Conservation (phyloP, 2,797 vertebrate genomes). For the Phalanger gymnotis region DNA sequence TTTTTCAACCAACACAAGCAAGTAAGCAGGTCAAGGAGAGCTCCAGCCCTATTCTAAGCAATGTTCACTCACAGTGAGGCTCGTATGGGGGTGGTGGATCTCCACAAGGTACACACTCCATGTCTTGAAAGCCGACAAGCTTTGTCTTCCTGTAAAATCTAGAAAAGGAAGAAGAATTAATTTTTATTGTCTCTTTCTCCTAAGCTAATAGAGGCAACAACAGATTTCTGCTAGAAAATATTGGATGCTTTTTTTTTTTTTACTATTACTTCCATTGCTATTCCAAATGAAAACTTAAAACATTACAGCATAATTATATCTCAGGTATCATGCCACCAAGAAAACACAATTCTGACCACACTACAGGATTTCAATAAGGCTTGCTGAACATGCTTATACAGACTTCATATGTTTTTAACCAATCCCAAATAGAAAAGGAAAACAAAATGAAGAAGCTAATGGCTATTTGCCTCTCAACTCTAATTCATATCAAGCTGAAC, state of each 20-base stretch:
- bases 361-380: background rate
- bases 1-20: slow-evolving; percentile 40
- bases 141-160: slow-evolving; percentile 98
- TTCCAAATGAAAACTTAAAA: background rate
- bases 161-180: slow-evolving; percentile 69
- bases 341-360: background rate
- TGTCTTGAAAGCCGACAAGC: slow-evolving; percentile 97
- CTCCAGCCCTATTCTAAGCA: background rate
- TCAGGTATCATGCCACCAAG: background rate
- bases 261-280: background rate
- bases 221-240: background rate
- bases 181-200: slow-evolving; percentile 12
- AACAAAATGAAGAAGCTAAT: background rate
- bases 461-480: background rate
- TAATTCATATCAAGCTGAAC: slow-evolving; percentile 1
- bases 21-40: slow-evolving; percentile 26
- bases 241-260: background rate
- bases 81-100: slow-evolving; percentile 96
- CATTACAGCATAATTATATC: background rate
- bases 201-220: background rate
- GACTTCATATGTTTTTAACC: background rate
- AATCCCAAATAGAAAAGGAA: background rate
- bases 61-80: slow-evolving; percentile 93
- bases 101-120: slow-evolving; percentile 98
- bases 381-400: too few species aligned